Evolutionary conservation across 30 jellyfish, hydroid and myxozoan genomes (phyloP).

Genomic region (Pseudorhiza aurosa): DNA sequence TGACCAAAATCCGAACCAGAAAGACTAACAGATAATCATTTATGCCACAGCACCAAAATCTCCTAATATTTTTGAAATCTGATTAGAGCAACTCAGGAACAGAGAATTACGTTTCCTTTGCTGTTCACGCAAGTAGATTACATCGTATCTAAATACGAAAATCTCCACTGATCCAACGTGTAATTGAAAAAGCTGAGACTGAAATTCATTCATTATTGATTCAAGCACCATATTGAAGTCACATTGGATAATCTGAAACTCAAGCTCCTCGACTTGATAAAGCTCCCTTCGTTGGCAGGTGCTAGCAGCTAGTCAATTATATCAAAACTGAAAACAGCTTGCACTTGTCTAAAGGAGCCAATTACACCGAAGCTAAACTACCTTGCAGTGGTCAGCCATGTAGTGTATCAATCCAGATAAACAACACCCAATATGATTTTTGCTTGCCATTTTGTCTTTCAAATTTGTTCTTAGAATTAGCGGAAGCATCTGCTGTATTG

Average conservation of each 20-base stretch:
- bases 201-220: conserved; percentile 28
- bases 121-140: conserved; percentile 63
- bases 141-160: conserved; percentile 15
- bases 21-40: conserved; percentile 54
- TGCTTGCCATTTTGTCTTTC: no score
- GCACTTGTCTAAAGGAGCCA: no score
- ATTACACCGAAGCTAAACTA: no score
- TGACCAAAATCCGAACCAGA: conserved; percentile 63
- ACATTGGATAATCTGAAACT: conserved; percentile 43
- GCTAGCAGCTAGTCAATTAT: no score
- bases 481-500: no score
- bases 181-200: conserved; percentile 38
- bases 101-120: conserved; percentile 36
- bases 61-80: conserved; percentile 38
- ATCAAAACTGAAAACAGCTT: no score
- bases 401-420: no score
- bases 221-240: conserved; percentile 31
- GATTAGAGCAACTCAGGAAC: conserved; percentile 43
- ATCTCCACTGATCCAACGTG: conserved; percentile 27
- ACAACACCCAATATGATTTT: no score
- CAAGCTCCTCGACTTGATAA: not conserved
- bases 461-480: no score
- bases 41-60: conserved; percentile 59
- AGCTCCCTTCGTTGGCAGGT: no score
- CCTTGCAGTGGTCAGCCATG: no score